Evolutionary conservation across 2,113 vertebrate genomes (phyloP).

Genomic region (Mastomys coucha): DNA sequence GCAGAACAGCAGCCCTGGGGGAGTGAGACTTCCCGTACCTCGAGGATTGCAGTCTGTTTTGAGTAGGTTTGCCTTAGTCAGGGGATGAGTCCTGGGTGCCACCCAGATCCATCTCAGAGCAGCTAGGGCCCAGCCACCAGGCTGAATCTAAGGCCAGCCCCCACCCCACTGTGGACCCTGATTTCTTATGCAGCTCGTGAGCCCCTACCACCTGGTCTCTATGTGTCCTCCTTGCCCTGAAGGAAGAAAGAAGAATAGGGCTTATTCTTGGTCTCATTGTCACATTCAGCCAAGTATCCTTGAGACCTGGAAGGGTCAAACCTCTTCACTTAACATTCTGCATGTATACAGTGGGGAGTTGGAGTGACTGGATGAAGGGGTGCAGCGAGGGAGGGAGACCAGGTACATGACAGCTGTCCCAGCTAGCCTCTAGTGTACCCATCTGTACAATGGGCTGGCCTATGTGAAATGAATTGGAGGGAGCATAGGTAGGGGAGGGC

Average conservation of each 20-base stretch:
- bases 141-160: neutral
- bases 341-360: neutral
- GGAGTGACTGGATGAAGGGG: neutral
- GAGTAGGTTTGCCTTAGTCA: neutral
- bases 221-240: neutral
- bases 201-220: neutral
- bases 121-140: neutral
- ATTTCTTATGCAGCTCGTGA: neutral
- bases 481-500: fast-evolving
- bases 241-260: neutral
- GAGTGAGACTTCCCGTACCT: slow-evolving; percentile 59
- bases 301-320: neutral
- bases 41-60: slow-evolving; percentile 20
- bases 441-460: neutral
- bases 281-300: neutral
- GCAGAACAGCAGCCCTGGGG: slow-evolving; percentile 67
- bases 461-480: neutral
- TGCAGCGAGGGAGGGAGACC: neutral
- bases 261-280: neutral
- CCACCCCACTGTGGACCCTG: neutral
- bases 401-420: neutral
- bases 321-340: neutral
- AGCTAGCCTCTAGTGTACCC: neutral
- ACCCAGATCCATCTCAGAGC: neutral
- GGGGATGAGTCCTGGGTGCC: neutral